Conservation (phyloP, 2,797 vertebrate species). For the Tauraco hartlaubi region DNA sequence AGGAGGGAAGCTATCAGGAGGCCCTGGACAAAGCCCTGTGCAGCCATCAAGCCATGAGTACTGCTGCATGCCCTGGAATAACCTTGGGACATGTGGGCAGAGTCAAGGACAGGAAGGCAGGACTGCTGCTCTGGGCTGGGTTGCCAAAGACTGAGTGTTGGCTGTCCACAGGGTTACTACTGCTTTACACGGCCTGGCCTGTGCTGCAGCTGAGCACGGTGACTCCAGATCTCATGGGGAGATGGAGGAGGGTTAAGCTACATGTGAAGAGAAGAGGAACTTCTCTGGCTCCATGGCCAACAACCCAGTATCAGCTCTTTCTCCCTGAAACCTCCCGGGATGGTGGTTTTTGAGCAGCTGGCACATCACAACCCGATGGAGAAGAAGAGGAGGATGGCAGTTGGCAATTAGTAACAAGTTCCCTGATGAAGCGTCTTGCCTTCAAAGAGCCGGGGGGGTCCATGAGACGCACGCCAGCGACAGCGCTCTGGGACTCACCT, state of each 20-base stretch:
- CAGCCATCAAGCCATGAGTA: neutral
- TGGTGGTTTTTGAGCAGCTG: neutral
- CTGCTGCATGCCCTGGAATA: neutral
- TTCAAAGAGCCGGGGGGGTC: neutral
- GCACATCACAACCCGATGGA: neutral
- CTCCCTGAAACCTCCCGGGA: neutral
- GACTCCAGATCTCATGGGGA: neutral
- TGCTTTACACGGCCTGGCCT: neutral
- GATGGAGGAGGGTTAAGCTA: neutral
- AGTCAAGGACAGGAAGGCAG: neutral
- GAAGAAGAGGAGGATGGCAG: neutral
- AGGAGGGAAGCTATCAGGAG: neutral
- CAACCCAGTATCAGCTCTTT: neutral
- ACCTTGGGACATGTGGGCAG: neutral
- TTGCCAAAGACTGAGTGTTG: neutral
- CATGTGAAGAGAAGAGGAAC: neutral
- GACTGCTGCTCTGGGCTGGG: neutral
- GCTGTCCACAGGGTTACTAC: neutral
- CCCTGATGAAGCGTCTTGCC: neutral
- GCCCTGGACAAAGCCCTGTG: neutral
- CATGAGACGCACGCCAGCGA: rapidly evolving
- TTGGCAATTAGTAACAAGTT: neutral
- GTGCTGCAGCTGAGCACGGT: neutral
- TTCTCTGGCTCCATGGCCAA: neutral
- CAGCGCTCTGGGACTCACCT: slow-evolving; percentile 83